Evolutionary conservation across 2,888 invertebrate genomes (phyloP).

Genomic region (Horisme vitalbata): DNA sequence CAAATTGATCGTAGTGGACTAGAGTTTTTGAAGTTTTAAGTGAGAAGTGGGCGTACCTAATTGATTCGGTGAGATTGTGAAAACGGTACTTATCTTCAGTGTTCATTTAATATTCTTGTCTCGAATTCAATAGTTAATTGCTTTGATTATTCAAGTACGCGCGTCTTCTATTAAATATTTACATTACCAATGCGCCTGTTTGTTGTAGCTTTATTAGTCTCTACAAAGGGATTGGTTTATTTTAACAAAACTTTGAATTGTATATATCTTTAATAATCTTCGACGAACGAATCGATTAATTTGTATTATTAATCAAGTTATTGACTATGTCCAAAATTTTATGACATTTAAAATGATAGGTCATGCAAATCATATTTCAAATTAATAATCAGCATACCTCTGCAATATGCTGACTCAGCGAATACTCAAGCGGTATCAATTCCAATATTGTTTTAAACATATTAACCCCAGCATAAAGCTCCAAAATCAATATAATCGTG

Average conservation of each 20-base stretch:
- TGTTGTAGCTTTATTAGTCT: too few relatives aligned
- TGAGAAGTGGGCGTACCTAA: slow-evolving; percentile 69
- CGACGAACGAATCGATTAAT: too few relatives aligned
- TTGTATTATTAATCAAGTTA: too few relatives aligned
- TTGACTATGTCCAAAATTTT: too few relatives aligned
- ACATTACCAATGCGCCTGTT: background rate
- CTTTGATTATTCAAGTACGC: slow-evolving; percentile 23
- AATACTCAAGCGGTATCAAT: slow-evolving; percentile 46
- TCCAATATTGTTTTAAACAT: slow-evolving; percentile 54
- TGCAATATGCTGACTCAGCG: slow-evolving; percentile 24
- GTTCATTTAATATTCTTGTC: slow-evolving; percentile 58
- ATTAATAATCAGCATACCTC: slow-evolving; percentile 24
- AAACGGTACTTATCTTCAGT: slow-evolving; percentile 62
- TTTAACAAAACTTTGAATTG: background rate
- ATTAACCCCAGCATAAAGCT: slow-evolving; percentile 47
- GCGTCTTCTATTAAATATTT: slow-evolving; percentile 8
- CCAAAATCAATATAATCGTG: slow-evolving; percentile 60
- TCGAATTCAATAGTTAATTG: slow-evolving; percentile 32
- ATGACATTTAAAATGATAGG: too few relatives aligned
- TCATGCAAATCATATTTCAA: slow-evolving; percentile 23
- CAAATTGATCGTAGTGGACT: slow-evolving; percentile 73
- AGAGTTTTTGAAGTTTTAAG: slow-evolving; percentile 63
- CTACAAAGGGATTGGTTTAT: too few relatives aligned
- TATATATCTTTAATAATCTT: too few relatives aligned
- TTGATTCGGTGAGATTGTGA: slow-evolving; percentile 71